A percentile compares a stretch with the other conserved stretches of the same genome.
Evolutionary conservation across 2,888 invertebrate species (phyloP).

Genomic region (Parnassius smintheus): DNA sequence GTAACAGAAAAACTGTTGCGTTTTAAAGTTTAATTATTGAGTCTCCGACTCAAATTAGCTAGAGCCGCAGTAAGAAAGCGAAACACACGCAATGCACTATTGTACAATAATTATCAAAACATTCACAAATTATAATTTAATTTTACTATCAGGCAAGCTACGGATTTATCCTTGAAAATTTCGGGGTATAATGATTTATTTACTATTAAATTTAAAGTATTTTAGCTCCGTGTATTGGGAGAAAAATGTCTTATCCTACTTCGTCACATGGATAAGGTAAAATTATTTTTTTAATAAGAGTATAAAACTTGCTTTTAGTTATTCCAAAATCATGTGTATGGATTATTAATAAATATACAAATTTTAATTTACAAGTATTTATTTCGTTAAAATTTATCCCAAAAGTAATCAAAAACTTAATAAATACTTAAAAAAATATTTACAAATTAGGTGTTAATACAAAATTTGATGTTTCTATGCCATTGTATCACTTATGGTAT

Average conservation of each 20-base stretch:
- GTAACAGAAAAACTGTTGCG: conserved; percentile 36
- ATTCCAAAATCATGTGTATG: too few relatives aligned
- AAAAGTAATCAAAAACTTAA: conserved; percentile 2
- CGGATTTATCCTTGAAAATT: too few relatives aligned
- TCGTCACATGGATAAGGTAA: too few relatives aligned
- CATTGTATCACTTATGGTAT: neutral
- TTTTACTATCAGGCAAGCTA: too few relatives aligned
- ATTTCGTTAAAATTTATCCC: conserved; percentile 1
- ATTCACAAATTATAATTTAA: neutral
- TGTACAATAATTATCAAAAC: neutral
- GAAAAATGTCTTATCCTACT: too few relatives aligned
- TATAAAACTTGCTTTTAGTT: too few relatives aligned
- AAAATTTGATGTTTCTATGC: neutral
- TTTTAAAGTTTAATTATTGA: conserved; percentile 46
- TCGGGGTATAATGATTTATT: too few relatives aligned
- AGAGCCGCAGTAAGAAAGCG: conserved; percentile 57
- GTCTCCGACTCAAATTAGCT: neutral
- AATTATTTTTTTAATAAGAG: too few relatives aligned
- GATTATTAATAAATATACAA: too few relatives aligned
- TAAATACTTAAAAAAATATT: conserved; percentile 33
- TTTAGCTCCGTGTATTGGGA: too few relatives aligned
- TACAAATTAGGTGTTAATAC: conserved; percentile 19
- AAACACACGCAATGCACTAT: conserved; percentile 34
- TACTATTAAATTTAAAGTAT: too few relatives aligned
- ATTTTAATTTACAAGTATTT: conserved; percentile 3